Conservation (phyloP, 2,113 vertebrate genomes). For the Vulpes lagopus region DNA sequence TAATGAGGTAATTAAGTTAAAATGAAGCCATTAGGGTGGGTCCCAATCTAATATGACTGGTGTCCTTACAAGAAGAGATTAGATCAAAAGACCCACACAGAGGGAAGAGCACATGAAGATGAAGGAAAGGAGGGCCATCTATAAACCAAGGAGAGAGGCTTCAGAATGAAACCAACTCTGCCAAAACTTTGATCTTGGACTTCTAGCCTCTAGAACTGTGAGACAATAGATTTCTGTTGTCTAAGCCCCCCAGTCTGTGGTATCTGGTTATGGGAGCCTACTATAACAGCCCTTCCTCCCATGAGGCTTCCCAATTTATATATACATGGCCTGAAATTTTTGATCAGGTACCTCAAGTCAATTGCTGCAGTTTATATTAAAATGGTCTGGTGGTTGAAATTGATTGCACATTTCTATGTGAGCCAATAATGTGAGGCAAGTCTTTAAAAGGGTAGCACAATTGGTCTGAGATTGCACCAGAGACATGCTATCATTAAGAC, state of each 20-base stretch:
- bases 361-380: background rate
- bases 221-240: background rate
- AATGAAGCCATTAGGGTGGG: background rate
- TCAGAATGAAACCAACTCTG: background rate
- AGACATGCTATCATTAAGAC: conserved; percentile 26
- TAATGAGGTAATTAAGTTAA: background rate
- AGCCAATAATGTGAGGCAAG: conserved; percentile 56
- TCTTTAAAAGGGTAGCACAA: conserved; percentile 46
- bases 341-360: background rate
- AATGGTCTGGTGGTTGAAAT: conserved; percentile 11
- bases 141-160: background rate
- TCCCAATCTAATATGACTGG: background rate
- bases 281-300: background rate
- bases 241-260: background rate
- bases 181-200: background rate
- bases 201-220: background rate
- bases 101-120: background rate
- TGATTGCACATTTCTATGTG: conserved; percentile 57
- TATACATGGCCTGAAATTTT: background rate
- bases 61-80: background rate
- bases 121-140: background rate
- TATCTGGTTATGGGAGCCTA: background rate
- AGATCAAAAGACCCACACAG: background rate
- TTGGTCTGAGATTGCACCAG: conserved; percentile 30
- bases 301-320: background rate